A percentile compares a stretch with the other conserved stretches of the same genome.
phyloP scores from a whole-genome alignment of 2,888 invertebrate genomes.

The Baronia brevicornis region DNA sequence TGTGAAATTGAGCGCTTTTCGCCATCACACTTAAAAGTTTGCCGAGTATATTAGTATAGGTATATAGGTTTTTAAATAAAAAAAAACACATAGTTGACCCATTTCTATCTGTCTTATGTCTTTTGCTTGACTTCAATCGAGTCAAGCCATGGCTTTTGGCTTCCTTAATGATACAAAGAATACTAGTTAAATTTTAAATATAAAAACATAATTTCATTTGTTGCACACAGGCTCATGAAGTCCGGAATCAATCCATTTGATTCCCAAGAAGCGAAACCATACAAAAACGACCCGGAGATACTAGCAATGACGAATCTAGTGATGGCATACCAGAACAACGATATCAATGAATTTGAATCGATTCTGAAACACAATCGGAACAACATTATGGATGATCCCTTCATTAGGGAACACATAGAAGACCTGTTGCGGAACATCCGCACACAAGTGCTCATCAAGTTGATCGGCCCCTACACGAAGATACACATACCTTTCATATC shows the following conservation, averaged over 20 bases:
- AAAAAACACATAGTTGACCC: too few relatives aligned
- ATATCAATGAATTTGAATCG: slow-evolving; percentile 97
- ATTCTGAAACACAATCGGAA: slow-evolving; percentile 92
- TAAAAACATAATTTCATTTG: background rate
- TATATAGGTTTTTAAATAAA: too few relatives aligned
- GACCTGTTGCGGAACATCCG: slow-evolving; percentile 96
- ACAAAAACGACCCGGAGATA: slow-evolving; percentile 99
- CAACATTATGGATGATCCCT: slow-evolving; percentile 99
- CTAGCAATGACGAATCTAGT: slow-evolving; percentile 99
- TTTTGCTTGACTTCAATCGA: too few relatives aligned
- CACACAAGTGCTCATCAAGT: slow-evolving; percentile 96
- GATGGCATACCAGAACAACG: slow-evolving; percentile 97
- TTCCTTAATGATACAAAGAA: background rate
- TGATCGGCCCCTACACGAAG: slow-evolving; percentile 98
- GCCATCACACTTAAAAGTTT: too few relatives aligned
- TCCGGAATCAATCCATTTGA: slow-evolving; percentile 99
- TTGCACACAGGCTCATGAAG: slow-evolving; percentile 91
- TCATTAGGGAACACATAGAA: slow-evolving; percentile 98
- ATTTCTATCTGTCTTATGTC: slow-evolving; percentile 1
- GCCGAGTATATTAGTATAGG: too few relatives aligned
- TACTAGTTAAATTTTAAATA: background rate
- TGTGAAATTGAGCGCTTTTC: too few relatives aligned
- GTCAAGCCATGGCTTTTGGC: too few relatives aligned
- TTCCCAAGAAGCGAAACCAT: slow-evolving; percentile 99
- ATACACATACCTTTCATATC: slow-evolving; percentile 99